phyloP scores from a whole-genome alignment of 2,797 vertebrate genomes.

The Nannoperca australis region DNA sequence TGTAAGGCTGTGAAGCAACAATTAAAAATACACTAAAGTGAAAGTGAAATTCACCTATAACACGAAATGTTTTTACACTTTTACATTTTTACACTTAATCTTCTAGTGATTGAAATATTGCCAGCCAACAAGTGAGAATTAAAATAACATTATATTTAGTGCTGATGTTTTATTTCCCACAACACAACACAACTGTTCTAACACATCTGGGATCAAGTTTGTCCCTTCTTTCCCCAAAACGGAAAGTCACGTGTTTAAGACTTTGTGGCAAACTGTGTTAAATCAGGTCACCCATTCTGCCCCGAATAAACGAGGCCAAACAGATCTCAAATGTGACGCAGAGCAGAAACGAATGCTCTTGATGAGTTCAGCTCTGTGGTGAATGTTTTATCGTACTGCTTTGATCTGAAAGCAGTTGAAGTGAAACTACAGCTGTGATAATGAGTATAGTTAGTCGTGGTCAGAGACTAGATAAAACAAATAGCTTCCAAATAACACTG shows the following conservation, averaged over 20 bases:
- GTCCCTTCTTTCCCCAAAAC: background rate
- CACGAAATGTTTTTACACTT: no score
- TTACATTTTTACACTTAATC: no score
- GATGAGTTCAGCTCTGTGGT: background rate
- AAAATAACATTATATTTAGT: background rate
- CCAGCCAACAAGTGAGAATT: background rate
- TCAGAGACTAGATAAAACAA: background rate
- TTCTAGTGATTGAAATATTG: background rate
- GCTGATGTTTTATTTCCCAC: background rate
- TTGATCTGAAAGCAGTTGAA: background rate
- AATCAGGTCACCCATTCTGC: conserved; percentile 33
- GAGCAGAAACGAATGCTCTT: conserved; percentile 14
- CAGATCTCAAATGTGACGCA: background rate
- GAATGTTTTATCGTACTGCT: background rate
- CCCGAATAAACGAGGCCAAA: background rate
- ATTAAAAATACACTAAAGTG: background rate
- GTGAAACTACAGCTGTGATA: background rate
- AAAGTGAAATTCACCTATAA: background rate
- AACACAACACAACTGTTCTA: conserved; percentile 26
- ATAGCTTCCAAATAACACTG: background rate
- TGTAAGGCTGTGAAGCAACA: background rate
- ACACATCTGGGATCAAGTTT: conserved; percentile 19
- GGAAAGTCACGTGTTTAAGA: background rate
- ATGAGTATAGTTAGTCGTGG: background rate
- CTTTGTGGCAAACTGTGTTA: background rate